These are phyloP conservation scores for Gephyroberyx darwinii DNA, from an alignment of 2,797 vertebrate genomes.

Conservation along the genomic window DNA sequence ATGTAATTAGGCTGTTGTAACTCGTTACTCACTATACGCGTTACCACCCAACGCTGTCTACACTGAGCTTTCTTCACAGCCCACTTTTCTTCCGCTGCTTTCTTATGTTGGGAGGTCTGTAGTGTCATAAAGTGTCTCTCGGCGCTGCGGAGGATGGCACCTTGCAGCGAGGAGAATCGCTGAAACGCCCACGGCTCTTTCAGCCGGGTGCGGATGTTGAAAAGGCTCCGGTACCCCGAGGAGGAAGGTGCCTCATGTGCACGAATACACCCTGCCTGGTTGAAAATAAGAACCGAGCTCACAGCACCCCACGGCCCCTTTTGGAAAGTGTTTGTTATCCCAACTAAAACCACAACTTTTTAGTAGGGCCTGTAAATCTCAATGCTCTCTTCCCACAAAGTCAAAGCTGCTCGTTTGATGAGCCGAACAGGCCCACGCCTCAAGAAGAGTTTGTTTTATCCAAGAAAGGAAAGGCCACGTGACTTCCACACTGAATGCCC, in stretches of 20 bases:
- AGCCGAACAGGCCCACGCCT: slow-evolving; percentile 5
- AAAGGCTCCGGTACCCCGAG: slow-evolving; percentile 35
- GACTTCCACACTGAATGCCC: slow-evolving; percentile 56
- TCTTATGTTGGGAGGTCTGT: neutral
- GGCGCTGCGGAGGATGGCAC: slow-evolving; percentile 68
- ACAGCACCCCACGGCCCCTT: neutral
- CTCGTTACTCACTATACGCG: no score
- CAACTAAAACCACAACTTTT: neutral
- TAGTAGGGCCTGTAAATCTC: slow-evolving; percentile 28
- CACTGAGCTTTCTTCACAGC: neutral
- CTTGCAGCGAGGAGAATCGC: slow-evolving; percentile 80
- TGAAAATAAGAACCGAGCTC: slow-evolving; percentile 9
- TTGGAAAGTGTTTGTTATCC: neutral
- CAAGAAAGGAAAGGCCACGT: slow-evolving; percentile 61
- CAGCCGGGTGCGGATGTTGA: slow-evolving; percentile 40
- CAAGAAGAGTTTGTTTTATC: slow-evolving; percentile 59
- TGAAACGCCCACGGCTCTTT: slow-evolving; percentile 76
- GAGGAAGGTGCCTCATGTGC: slow-evolving; percentile 14
- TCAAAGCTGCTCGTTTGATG: slow-evolving; percentile 42
- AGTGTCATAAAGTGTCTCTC: slow-evolving; percentile 67
- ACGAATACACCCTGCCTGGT: neutral
- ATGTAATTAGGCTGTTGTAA: no score
- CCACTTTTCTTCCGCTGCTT: slow-evolving; percentile 31
- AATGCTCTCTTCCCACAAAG: slow-evolving; percentile 32
- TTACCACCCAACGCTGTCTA: no score